These are phyloP conservation scores for Melanogrammus aeglefinus DNA, from an alignment of 2,797 vertebrate species.

Conservation along the genomic window DNA sequence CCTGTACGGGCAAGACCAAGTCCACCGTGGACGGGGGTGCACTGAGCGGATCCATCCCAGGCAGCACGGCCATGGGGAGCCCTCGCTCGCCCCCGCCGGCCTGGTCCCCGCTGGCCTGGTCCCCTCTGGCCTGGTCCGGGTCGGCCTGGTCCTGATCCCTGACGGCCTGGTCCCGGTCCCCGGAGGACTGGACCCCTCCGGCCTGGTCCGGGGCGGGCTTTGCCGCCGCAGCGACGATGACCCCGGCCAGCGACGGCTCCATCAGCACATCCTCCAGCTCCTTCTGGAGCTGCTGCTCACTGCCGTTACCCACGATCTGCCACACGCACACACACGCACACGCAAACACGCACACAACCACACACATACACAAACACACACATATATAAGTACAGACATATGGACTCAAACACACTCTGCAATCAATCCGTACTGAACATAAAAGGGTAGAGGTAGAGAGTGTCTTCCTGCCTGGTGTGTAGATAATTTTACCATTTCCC, in stretches of 20 bases:
- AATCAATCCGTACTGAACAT: neutral
- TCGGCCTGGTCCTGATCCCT: slow-evolving; percentile 63
- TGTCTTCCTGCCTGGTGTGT: neutral
- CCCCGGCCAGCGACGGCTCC: neutral
- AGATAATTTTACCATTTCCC: neutral
- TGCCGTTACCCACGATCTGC: slow-evolving; percentile 98
- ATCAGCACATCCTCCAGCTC: neutral
- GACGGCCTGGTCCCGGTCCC: slow-evolving; percentile 63
- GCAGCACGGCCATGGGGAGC: slow-evolving; percentile 66
- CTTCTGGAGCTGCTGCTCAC: slow-evolving; percentile 83
- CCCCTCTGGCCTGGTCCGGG: slow-evolving; percentile 47
- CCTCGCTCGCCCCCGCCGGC: slow-evolving; percentile 65
- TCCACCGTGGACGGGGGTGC: slow-evolving; percentile 81
- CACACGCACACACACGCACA: slow-evolving; percentile 26
- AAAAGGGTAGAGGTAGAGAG: neutral
- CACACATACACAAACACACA: slow-evolving; percentile 21
- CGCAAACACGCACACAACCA: slow-evolving; percentile 28
- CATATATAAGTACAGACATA: slow-evolving; percentile 12
- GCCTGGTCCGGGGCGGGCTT: neutral
- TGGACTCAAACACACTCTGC: slow-evolving; percentile 27
- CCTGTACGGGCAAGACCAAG: slow-evolving; percentile 89
- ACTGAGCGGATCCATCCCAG: slow-evolving; percentile 72
- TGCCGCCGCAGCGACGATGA: neutral
- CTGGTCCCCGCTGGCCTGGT: slow-evolving; percentile 77
- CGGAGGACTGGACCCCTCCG: neutral